phyloP scores from a whole-genome alignment of 2,797 vertebrate genomes.

The Ambastaia sidthimunki region DNA sequence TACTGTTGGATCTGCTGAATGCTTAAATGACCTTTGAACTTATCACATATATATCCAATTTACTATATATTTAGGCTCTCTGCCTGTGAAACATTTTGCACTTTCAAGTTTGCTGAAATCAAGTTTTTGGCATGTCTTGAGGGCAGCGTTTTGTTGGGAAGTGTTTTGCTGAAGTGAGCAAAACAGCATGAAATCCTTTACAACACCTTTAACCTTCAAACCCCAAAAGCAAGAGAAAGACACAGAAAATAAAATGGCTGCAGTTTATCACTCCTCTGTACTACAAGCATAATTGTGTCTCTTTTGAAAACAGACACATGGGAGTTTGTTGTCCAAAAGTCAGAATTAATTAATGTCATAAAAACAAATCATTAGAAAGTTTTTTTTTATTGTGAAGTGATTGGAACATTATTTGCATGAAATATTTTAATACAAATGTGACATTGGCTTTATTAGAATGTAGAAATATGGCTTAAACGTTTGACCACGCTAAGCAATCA shows the following conservation, averaged over 20 bases:
- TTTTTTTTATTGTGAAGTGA: too few relatives aligned
- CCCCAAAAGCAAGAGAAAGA: neutral
- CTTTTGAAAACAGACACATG: neutral
- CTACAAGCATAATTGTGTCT: neutral
- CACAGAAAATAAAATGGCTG: neutral
- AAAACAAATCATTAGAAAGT: too few relatives aligned
- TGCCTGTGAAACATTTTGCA: slow-evolving; percentile 12
- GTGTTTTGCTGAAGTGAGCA: neutral
- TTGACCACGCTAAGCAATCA: neutral
- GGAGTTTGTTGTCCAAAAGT: neutral
- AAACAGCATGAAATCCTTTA: neutral
- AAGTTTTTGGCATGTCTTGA: neutral
- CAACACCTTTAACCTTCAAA: neutral
- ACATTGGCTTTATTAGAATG: neutral
- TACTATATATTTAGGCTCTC: neutral
- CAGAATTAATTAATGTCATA: neutral
- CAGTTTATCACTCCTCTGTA: neutral
- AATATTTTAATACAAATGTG: neutral
- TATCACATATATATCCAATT: too few relatives aligned
- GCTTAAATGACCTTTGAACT: too few relatives aligned
- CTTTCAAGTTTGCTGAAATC: neutral
- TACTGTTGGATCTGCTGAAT: too few relatives aligned
- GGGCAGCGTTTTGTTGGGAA: neutral
- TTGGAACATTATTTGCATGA: neutral
- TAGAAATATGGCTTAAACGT: neutral